phyloP scores from a whole-genome alignment of 2,888 invertebrate species.

The Operophtera brumata region DNA sequence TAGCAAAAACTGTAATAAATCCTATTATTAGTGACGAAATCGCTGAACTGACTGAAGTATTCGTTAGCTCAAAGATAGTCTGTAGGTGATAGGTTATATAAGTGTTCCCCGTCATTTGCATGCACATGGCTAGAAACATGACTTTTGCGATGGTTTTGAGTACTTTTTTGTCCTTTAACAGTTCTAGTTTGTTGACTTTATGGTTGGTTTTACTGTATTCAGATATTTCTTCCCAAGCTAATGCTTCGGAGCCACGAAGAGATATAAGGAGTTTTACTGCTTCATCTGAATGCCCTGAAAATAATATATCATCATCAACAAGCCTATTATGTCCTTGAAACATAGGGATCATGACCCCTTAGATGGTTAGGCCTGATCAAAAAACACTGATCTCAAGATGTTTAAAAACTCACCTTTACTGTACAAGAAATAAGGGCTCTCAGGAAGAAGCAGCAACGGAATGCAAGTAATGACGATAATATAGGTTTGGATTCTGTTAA shows the following conservation, averaged over 20 bases:
- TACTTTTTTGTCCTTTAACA: constrained; percentile 38
- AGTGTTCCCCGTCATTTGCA: constrained; percentile 44
- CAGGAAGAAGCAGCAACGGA: constrained; percentile 41
- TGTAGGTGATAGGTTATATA: constrained; percentile 47
- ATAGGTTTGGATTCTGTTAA: background rate
- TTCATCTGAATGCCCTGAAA: constrained; percentile 36
- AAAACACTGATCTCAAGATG: too few species aligned
- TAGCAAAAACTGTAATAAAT: constrained; percentile 42
- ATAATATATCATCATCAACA: too few species aligned
- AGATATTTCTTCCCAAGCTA: constrained; percentile 37
- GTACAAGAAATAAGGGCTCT: constrained; percentile 37
- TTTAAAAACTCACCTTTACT: constrained; percentile 9
- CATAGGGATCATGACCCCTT: too few species aligned
- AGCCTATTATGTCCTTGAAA: too few species aligned
- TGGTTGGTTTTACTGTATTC: constrained; percentile 34
- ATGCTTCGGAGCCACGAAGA: constrained; percentile 34
- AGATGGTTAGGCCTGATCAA: too few species aligned
- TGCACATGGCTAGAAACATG: constrained; percentile 34
- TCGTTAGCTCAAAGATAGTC: constrained; percentile 45
- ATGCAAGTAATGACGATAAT: constrained; percentile 24
- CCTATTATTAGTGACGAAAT: constrained; percentile 48
- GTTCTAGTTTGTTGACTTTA: constrained; percentile 21
- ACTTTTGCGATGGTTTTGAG: constrained; percentile 40
- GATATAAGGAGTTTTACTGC: constrained; percentile 35
- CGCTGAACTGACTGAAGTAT: constrained; percentile 44